These are phyloP conservation scores for Holacanthella duospinosa DNA, from an alignment of 2,888 invertebrate species.

Conservation along the genomic window DNA sequence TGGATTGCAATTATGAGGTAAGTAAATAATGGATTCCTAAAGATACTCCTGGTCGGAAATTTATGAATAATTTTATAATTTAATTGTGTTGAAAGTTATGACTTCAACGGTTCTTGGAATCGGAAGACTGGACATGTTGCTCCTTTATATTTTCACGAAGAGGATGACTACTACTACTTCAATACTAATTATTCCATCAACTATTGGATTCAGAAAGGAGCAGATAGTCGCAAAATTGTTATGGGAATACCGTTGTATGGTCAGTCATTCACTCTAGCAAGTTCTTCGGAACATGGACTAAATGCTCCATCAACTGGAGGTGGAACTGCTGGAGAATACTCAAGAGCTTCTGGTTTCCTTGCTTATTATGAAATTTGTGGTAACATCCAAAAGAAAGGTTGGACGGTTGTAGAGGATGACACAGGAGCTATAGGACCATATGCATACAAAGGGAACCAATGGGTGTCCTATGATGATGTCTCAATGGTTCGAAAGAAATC, in stretches of 20 bases:
- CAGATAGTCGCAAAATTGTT: constrained; percentile 66
- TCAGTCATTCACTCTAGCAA: constrained; percentile 64
- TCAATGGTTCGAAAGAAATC: constrained; percentile 63
- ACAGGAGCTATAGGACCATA: constrained; percentile 73
- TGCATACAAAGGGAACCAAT: constrained; percentile 74
- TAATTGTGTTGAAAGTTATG: too few relatives aligned
- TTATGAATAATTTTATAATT: too few relatives aligned
- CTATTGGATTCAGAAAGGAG: constrained; percentile 79
- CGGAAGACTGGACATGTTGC: constrained; percentile 83
- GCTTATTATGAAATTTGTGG: constrained; percentile 86
- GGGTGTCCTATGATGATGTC: constrained; percentile 81
- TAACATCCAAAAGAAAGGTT: constrained; percentile 61
- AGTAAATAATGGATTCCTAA: constrained; percentile 60
- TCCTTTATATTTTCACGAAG: constrained; percentile 68
- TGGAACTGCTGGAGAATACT: constrained; percentile 74
- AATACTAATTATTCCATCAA: constrained; percentile 78
- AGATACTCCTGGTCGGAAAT: too few relatives aligned
- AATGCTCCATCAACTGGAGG: constrained; percentile 66
- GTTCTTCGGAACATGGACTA: constrained; percentile 53
- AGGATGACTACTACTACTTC: constrained; percentile 69
- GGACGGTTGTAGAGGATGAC: constrained; percentile 69
- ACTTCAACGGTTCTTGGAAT: constrained; percentile 70
- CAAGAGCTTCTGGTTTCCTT: constrained; percentile 71
- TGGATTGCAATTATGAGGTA: constrained; percentile 91
- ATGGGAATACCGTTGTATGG: constrained; percentile 81